phyloP scores from a whole-genome alignment of 2,113 vertebrate species.

The Cranoglanis bouderius region DNA sequence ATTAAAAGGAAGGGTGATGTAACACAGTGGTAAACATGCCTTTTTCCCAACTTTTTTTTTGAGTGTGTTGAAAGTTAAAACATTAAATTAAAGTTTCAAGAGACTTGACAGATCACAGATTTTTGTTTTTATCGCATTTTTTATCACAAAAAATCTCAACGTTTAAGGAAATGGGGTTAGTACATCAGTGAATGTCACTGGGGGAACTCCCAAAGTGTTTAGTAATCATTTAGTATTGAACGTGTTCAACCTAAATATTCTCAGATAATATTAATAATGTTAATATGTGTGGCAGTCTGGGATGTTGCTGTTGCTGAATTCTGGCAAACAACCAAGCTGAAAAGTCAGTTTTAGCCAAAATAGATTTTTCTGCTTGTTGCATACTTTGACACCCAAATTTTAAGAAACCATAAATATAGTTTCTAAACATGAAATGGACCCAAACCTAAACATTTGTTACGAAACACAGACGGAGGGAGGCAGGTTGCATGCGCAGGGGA shows the following conservation, averaged over 20 bases:
- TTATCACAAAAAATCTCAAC: no score
- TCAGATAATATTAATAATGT: not conserved
- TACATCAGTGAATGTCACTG: not conserved
- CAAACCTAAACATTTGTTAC: not conserved
- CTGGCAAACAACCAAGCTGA: not conserved
- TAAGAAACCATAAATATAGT: not conserved
- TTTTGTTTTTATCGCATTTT: no score
- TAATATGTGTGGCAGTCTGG: not conserved
- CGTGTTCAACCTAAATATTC: not conserved
- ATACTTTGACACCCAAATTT: not conserved
- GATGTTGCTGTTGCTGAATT: not conserved
- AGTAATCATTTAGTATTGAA: no score
- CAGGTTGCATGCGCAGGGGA: no score
- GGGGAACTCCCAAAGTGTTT: not conserved
- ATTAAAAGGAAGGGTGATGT: no score
- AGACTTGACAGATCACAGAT: no score
- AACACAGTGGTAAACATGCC: no score
- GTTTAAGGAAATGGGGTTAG: no score
- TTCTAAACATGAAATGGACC: not conserved
- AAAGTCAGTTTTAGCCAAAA: not conserved
- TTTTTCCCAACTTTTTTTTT: no score
- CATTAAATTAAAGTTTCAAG: no score
- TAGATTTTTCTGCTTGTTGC: not conserved
- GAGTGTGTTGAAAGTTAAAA: no score
- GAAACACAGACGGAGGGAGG: no score